Evolutionary conservation across 2,797 vertebrate species (phyloP).

Genomic region (Poecile montanus): DNA sequence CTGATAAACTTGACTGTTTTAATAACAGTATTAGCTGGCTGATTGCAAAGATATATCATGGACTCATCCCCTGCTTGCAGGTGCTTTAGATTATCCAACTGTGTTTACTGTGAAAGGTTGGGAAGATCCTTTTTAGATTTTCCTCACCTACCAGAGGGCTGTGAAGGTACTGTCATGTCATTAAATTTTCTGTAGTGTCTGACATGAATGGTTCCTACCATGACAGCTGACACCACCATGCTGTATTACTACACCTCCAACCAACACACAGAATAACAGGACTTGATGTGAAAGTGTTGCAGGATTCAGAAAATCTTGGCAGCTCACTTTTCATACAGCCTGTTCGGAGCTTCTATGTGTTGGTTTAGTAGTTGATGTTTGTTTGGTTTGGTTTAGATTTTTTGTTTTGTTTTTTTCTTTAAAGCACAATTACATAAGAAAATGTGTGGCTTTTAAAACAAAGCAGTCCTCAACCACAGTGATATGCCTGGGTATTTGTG

Average conservation of each 20-base stretch:
- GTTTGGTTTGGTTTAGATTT: not conserved
- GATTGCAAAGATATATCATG: not conserved
- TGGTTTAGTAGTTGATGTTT: not conserved
- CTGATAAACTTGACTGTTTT: slow-evolving; percentile 51
- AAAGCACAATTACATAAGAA: slow-evolving; percentile 33
- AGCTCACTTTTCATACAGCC: slow-evolving; percentile 38
- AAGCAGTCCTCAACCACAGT: not conserved
- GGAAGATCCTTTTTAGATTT: slow-evolving; percentile 51
- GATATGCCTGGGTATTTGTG: not conserved
- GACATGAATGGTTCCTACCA: slow-evolving; percentile 34
- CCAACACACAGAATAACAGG: slow-evolving; percentile 20
- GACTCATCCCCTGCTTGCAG: slow-evolving; percentile 47
- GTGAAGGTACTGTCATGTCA: slow-evolving; percentile 54
- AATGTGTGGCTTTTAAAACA: slow-evolving; percentile 23
- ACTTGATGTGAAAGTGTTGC: not conserved
- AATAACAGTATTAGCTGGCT: slow-evolving; percentile 50
- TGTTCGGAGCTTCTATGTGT: slow-evolving; percentile 34
- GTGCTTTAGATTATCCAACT: slow-evolving; percentile 47
- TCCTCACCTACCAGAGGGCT: slow-evolving; percentile 53
- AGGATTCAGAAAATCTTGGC: not conserved
- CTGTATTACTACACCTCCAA: slow-evolving; percentile 21
- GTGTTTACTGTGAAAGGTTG: slow-evolving; percentile 68
- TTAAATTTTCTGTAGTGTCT: not conserved
- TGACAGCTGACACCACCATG: not conserved
- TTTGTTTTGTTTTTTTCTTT: not conserved